Conservation (phyloP, 2,888 invertebrate species). For the Rhimphoctona megacephalus region DNA sequence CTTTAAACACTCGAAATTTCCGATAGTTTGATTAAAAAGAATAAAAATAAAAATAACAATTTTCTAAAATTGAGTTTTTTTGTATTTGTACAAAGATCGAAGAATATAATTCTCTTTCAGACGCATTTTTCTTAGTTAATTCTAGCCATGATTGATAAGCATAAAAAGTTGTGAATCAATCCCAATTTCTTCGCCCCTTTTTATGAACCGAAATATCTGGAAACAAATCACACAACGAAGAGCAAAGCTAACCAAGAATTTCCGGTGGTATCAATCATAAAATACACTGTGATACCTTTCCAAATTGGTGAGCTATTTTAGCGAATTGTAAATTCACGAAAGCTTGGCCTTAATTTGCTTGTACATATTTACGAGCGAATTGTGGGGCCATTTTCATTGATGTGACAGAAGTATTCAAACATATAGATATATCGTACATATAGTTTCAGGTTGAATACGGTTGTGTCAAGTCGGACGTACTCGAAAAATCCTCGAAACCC, state of each 20-base stretch:
- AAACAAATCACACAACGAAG: background rate
- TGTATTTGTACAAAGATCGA: background rate
- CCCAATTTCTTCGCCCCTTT: background rate
- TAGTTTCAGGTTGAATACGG: constrained; percentile 3
- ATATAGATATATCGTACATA: background rate
- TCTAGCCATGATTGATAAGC: background rate
- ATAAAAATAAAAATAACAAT: too few relatives aligned
- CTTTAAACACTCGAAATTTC: background rate
- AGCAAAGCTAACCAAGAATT: background rate
- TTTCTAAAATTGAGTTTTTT: too few relatives aligned
- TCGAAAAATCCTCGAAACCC: constrained; percentile 49
- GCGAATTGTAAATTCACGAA: background rate
- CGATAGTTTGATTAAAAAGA: background rate
- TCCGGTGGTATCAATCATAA: constrained; percentile 1
- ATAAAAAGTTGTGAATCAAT: background rate
- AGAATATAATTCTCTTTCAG: background rate
- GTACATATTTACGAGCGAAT: constrained; percentile 26
- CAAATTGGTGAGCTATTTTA: background rate
- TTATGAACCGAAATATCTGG: background rate
- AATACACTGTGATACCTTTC: background rate
- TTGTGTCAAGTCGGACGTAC: constrained; percentile 35
- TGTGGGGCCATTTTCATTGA: constrained; percentile 25
- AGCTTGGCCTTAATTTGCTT: constrained; percentile 31
- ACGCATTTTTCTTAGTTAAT: background rate
- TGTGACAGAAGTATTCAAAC: background rate